These are phyloP conservation scores for Gila robusta DNA, from an alignment of 2,797 vertebrate genomes.

Conservation along the genomic window DNA sequence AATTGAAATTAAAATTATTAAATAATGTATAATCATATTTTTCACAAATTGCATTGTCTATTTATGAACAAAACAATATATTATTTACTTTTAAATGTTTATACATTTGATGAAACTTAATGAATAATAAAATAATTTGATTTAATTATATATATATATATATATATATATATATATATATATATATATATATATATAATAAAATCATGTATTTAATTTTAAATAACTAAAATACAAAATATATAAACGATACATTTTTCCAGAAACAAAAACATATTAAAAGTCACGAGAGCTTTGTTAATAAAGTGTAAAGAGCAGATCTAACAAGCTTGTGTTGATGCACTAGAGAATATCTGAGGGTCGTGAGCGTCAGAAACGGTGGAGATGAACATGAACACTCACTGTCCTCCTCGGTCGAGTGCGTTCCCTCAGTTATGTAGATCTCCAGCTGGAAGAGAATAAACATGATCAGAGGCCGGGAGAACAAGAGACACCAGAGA, in stretches of 20 bases:
- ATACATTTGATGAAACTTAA: too few species aligned
- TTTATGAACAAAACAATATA: neutral
- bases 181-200: neutral
- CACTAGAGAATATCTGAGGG: neutral
- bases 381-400: conserved; percentile 72
- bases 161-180: neutral
- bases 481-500: neutral
- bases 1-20: too few species aligned
- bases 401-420: conserved; percentile 97
- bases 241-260: too few species aligned
- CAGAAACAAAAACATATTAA: too few species aligned
- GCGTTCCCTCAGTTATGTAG: conserved; percentile 95
- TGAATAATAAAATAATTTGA: neutral
- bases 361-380: neutral
- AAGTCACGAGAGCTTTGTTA: neutral
- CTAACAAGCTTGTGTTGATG: neutral
- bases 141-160: too few species aligned
- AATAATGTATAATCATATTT: neutral
- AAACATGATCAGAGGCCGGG: conserved; percentile 21
- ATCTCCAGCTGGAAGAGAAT: conserved; percentile 89
- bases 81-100: neutral
- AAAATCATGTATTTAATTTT: neutral
- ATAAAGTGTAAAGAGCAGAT: neutral
- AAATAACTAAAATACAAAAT: too few species aligned
- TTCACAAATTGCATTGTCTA: neutral